Evolutionary conservation across 2,888 invertebrate species (phyloP).

Genomic region (Platypus cylindrus): DNA sequence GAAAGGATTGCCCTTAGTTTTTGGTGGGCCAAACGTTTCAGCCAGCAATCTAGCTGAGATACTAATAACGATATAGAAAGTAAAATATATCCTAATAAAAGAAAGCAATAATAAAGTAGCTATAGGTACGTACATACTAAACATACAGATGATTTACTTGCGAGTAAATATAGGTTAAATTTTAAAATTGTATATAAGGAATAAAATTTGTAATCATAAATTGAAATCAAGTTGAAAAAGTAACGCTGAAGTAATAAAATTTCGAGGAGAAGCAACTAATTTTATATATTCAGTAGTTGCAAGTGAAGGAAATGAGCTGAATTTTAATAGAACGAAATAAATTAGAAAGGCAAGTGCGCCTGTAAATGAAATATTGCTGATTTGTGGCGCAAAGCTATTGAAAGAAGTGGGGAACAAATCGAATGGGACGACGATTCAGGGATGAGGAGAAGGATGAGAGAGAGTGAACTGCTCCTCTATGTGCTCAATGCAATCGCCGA

Average conservation of each 20-base stretch:
- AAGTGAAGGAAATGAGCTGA: constrained; percentile 16
- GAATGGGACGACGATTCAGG: constrained; percentile 10
- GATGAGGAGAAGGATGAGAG: constrained; percentile 1
- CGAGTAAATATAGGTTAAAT: too few species aligned
- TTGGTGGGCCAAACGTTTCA: too few species aligned
- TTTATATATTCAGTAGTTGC: constrained; percentile 18
- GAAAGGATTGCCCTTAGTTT: too few species aligned
- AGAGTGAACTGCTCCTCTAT: constrained; percentile 3
- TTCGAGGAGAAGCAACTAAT: constrained; percentile 11
- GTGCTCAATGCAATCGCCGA: constrained; percentile 18
- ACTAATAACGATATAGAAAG: too few species aligned
- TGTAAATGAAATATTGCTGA: constrained; percentile 19
- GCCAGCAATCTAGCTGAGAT: too few species aligned
- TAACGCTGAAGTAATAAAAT: background rate
- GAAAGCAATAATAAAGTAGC: too few species aligned
- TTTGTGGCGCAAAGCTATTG: constrained; percentile 17
- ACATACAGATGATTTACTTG: too few species aligned
- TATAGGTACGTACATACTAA: too few species aligned
- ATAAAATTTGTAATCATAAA: too few species aligned
- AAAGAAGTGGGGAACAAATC: constrained; percentile 18
- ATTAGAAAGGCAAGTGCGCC: constrained; percentile 17
- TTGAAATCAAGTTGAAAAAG: too few species aligned
- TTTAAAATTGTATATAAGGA: too few species aligned
- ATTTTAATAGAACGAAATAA: constrained; percentile 17
- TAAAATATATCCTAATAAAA: too few species aligned